Evolutionary conservation across 2,113 vertebrate species (phyloP), one percentile per base, ranked within the genome.

Genomic region (Leptobrachium ailaonicum): DNA sequence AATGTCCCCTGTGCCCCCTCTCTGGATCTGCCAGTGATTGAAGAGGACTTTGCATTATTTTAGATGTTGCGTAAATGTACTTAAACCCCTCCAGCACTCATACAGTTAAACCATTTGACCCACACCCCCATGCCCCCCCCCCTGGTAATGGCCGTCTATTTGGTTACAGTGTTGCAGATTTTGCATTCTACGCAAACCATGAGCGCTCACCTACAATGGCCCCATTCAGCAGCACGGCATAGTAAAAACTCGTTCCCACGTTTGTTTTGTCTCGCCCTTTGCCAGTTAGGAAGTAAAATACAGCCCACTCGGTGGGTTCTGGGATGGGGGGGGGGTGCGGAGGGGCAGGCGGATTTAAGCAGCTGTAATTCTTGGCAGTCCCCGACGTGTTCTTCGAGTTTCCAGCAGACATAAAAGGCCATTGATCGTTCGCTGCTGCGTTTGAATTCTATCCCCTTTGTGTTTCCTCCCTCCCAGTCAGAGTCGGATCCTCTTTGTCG

Each of bases 291-390:
- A 60, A 60, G 56, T 60, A 12, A 60, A 60, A 60, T 60, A 10
- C 10, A 60, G 13, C 1, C 6, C 11, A 3, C 56, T 10, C 13
- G 47, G 0, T 32, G 20, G 20, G 20, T 32, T 32, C 20, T 6
- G 12, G 62, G 6, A 6, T 6, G 1, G 12, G 62, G 62, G 1
- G 10, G 0, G 10, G 68, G 41, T 10, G 69, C 45, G 60, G 9
- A 10, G 11, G 43, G 43, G 58, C 73, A 75, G 42, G 9, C 14
- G 68, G 68, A 20, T 47, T 42, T 47, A 3, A 64, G 73, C 62
- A 73, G 71, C 71, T 80, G 63, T 54, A 56, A 73, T 56, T 11
- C 3, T 62, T 79, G 77, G 77, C 77, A 72, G 67, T 14, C 10
- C 5, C 40, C 20, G 5, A 8, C 0, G 41, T 50, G 45, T 32